phyloP scores from a whole-genome alignment of 2,888 invertebrate genomes.

The Phyllotreta striolata region DNA sequence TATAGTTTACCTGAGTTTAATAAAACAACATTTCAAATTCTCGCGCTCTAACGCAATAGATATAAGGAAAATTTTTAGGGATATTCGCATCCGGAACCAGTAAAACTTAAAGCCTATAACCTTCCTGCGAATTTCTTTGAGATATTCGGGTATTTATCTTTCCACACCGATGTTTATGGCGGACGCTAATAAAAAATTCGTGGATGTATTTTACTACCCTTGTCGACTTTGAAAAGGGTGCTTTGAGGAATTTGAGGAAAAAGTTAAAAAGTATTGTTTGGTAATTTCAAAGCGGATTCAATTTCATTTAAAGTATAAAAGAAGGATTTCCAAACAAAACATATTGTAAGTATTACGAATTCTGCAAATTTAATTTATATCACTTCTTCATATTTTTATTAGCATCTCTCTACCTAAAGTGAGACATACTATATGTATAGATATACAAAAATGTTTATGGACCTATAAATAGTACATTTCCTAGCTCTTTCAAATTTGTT shows the following conservation, averaged over 20 bases:
- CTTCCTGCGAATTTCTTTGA: constrained; percentile 12
- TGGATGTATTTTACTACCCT: constrained; percentile 13
- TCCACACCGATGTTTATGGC: constrained; percentile 2
- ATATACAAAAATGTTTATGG: too few species aligned
- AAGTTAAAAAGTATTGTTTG: constrained; percentile 21
- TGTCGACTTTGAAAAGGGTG: constrained; percentile 17
- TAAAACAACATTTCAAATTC: not conserved
- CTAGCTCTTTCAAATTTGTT: too few species aligned
- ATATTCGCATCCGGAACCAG: not conserved
- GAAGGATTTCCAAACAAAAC: not conserved
- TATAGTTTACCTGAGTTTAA: too few species aligned
- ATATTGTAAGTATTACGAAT: too few species aligned
- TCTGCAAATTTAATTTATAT: too few species aligned
- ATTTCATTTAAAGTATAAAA: constrained; percentile 3
- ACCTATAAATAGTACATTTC: too few species aligned
- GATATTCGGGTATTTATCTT: constrained; percentile 24
- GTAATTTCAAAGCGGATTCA: constrained; percentile 18
- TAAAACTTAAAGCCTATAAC: not conserved
- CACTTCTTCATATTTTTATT: too few species aligned
- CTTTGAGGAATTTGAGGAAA: constrained; percentile 5
- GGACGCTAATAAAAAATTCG: constrained; percentile 4
- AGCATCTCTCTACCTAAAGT: too few species aligned
- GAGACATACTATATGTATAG: too few species aligned
- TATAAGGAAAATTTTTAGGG: constrained; percentile 5
- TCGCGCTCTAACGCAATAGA: not conserved